Evolutionary conservation across 1,140 invertebrate species (phyloP).

Genomic region (Apocrypta bakeri): DNA sequence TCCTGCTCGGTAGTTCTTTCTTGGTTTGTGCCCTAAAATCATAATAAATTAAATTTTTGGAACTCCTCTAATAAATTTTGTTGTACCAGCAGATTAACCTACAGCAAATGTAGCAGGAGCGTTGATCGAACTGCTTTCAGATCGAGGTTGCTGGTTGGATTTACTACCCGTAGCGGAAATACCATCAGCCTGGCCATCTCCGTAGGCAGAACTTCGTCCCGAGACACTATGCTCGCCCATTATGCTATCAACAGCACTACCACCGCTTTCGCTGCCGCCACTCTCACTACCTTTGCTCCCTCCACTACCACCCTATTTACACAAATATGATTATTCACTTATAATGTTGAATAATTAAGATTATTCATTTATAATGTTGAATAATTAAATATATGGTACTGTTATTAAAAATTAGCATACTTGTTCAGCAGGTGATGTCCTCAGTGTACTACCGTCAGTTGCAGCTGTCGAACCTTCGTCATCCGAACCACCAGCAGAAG

Average conservation of each 20-base stretch:
- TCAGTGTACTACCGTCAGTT: conserved; percentile 91
- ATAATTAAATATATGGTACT: too few relatives aligned
- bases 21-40: conserved; percentile 64
- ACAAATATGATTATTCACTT: conserved; percentile 51
- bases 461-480: conserved; percentile 96
- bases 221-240: conserved; percentile 90
- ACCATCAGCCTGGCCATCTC: conserved; percentile 78
- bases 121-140: conserved; percentile 77
- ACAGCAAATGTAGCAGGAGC: conserved; percentile 73
- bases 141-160: conserved; percentile 64
- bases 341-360: background rate
- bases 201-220: conserved; percentile 91
- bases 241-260: conserved; percentile 92
- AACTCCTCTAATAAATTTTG: conserved; percentile 18
- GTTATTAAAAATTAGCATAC: conserved; percentile 58
- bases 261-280: conserved; percentile 88
- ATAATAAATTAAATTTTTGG: conserved; percentile 11
- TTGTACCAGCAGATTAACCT: conserved; percentile 52
- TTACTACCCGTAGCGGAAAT: conserved; percentile 69
- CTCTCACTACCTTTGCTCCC: conserved; percentile 86
- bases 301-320: conserved; percentile 77
- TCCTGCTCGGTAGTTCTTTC: conserved; percentile 65
- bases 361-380: background rate
- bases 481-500: conserved; percentile 90
- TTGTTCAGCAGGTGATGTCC: conserved; percentile 92